These are phyloP conservation scores for Ceyx cyanopectus DNA, from an alignment of 2,113 vertebrate genomes.

Conservation along the genomic window DNA sequence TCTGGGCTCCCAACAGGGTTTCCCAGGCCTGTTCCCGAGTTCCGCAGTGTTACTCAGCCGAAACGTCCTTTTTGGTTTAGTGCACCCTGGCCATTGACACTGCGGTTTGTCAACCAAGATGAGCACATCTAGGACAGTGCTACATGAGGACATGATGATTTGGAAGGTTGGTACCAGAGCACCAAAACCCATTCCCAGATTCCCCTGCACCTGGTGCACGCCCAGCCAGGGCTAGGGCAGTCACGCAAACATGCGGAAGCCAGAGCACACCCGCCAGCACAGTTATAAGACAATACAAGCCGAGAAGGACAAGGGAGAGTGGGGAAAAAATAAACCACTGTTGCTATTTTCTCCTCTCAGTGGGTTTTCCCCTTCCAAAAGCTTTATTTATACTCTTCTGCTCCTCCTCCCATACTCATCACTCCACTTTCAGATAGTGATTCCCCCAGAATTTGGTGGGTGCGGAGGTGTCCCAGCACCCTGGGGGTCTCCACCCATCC, in stretches of 20 bases:
- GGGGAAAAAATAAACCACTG: neutral
- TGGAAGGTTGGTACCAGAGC: neutral
- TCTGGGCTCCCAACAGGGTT: neutral
- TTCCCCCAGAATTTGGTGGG: rapidly evolving
- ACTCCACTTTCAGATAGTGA: neutral
- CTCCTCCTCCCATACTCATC: neutral
- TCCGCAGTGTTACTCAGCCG: neutral
- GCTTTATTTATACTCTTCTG: constrained; percentile 10
- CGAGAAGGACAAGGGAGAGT: neutral
- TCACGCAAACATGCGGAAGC: rapidly evolving
- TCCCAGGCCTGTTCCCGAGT: neutral
- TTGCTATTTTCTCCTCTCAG: constrained; percentile 1
- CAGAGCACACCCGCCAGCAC: neutral
- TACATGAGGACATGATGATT: neutral
- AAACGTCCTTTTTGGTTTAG: neutral
- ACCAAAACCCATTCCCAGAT: neutral
- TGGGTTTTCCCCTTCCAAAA: constrained; percentile 12
- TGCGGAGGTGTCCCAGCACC: neutral
- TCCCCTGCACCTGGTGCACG: rapidly evolving
- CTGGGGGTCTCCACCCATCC: neutral
- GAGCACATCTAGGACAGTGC: neutral
- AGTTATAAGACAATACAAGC: rapidly evolving
- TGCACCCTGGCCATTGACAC: neutral
- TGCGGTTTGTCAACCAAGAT: neutral
- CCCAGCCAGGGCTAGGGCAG: neutral